Base-by-base conservation (phyloP, 2,797 vertebrate species). In the Urosaurus nigricauda region DNA sequence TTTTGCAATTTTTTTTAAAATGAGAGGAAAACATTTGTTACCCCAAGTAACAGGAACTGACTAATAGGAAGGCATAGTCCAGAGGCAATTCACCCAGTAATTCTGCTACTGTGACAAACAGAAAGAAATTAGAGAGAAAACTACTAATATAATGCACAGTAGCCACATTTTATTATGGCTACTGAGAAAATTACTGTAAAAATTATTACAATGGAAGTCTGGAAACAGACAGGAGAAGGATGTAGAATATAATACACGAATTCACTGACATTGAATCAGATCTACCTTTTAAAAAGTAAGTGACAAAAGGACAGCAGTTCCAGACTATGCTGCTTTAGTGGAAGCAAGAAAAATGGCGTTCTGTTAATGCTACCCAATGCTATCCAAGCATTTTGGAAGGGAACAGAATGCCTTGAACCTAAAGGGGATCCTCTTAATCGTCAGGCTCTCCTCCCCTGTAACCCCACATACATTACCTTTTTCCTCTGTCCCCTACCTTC, bases 401-500 rank as follows among this genome's bases (percentile, higher is more conserved):
- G 5, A 88, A 13, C 24, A 71, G 51, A 43, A 12, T 73, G 47
- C 24, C 53, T 89, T 35, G 43, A 5, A 19, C 13, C 26, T 4
- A 35, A 73, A 73, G 11, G 51, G 8, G n/a, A 13, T 14, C 11
- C 32, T 74, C 12, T n/a, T 35, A 81, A 16, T 19, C 32, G 74
- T 2, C 8, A 73, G n/a, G 26, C 53, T 84, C 13, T 58, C 32
- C 40, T 43, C 2, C 16, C 26, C 32, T 26, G 19, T 58, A 83
- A 68, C 13, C 19, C 24, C 35, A 40, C 29, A 68, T 87, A 78
- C 9, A 71, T 88, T 85, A 83, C 47, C 87, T 77, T 82, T 65
- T 3, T 37, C 32, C 65, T 85, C 51, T 58, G 81, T 37, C 35
- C 74, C 94, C 97, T 96, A 99, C 99, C 98, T 97, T 99, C 98